A percentile compares a stretch with the other conserved stretches of the same genome.
Conservation (phyloP, 35 echinoderm and acorn worm species). For the Acanthaster planci region DNA sequence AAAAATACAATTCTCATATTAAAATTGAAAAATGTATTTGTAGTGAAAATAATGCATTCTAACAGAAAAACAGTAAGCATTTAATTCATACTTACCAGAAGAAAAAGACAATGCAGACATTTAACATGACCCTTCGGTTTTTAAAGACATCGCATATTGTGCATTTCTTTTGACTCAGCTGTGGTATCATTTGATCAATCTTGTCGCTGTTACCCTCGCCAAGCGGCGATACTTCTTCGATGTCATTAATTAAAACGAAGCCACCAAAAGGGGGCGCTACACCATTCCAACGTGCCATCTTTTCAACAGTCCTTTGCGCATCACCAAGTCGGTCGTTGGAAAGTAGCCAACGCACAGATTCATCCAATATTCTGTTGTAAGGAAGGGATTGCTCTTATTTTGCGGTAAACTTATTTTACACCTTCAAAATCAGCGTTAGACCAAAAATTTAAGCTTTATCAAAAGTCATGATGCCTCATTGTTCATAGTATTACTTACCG, state of each 20-base stretch:
- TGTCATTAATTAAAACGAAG: background rate
- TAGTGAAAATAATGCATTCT: no score
- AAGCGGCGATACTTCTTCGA: no score
- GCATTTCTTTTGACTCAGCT: background rate
- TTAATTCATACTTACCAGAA: background rate
- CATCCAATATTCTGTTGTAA: background rate
- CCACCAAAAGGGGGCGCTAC: background rate
- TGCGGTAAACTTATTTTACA: no score
- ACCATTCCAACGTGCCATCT: constrained; percentile 26
- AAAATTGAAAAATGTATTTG: no score
- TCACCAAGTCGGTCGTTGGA: background rate
- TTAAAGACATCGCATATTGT: background rate
- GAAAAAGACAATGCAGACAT: background rate
- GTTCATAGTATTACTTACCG: no score
- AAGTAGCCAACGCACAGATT: constrained; percentile 28
- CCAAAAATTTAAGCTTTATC: no score
- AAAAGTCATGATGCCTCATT: no score
- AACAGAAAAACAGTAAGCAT: no score
- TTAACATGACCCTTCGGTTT: background rate
- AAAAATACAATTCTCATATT: background rate
- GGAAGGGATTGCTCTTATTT: no score
- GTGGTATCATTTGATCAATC: background rate
- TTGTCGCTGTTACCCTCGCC: no score
- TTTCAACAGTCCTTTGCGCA: background rate
- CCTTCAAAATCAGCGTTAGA: no score